phyloP scores from a whole-genome alignment of 1,140 invertebrate species.

The Temnothorax nylanderi region DNA sequence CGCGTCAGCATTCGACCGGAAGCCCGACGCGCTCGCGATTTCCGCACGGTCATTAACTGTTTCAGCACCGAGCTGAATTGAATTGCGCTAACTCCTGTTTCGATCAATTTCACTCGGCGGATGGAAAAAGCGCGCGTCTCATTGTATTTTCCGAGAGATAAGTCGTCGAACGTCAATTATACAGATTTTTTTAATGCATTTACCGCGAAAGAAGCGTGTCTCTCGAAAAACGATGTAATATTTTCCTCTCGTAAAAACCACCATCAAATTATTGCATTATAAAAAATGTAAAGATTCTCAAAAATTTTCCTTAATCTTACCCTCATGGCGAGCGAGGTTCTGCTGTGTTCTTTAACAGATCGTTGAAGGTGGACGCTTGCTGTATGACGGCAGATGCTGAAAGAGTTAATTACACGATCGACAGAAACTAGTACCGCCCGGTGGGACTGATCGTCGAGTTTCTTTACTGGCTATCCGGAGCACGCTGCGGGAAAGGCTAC shows the following conservation, averaged over 20 bases:
- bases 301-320: background rate
- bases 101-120: background rate
- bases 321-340: background rate
- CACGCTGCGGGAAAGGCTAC: background rate
- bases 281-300: background rate
- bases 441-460: constrained; percentile 32
- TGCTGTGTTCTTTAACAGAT: background rate
- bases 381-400: constrained; percentile 13
- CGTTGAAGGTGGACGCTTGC: background rate
- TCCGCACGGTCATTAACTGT: constrained; percentile 25
- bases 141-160: background rate
- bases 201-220: background rate
- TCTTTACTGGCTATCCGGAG: background rate
- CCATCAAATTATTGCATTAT: background rate
- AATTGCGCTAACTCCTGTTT: background rate
- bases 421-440: constrained; percentile 14
- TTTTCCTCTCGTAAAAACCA: background rate
- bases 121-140: background rate
- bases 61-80: constrained; percentile 17
- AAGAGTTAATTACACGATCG: constrained; percentile 50
- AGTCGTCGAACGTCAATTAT: background rate
- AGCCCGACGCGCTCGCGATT: constrained; percentile 15
- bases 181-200: background rate
- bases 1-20: constrained; percentile 23
- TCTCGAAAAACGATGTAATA: background rate